These are phyloP conservation scores for Branchinecta lynchi DNA, from an alignment of 1,140 invertebrate species.

Conservation along the genomic window DNA sequence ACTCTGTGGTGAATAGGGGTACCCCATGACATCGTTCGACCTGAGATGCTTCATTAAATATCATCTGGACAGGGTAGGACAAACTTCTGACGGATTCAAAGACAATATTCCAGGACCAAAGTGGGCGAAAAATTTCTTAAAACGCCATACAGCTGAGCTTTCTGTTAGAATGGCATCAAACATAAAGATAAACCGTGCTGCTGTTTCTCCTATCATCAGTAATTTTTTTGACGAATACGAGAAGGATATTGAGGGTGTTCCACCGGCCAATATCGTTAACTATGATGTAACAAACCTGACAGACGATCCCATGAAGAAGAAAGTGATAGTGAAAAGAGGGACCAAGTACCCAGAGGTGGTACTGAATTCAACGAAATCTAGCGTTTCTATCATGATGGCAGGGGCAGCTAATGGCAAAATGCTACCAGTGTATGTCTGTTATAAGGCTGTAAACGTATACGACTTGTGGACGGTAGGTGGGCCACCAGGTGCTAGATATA, in stretches of 20 bases:
- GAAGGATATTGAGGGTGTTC: background rate
- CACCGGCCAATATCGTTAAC: background rate
- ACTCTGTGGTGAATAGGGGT: too few species aligned
- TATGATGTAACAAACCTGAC: background rate
- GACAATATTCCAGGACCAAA: too few species aligned
- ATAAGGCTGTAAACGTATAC: too few species aligned
- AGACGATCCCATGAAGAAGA: constrained; percentile 4
- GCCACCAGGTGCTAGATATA: too few species aligned
- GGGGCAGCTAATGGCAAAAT: background rate
- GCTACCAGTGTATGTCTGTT: background rate
- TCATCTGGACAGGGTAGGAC: too few species aligned
- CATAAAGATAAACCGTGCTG: background rate
- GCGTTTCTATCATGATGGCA: background rate
- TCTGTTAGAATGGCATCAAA: too few species aligned
- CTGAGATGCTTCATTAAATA: too few species aligned
- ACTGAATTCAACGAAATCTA: background rate
- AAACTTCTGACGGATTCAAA: too few species aligned
- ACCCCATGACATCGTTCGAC: too few species aligned
- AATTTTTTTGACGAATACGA: background rate
- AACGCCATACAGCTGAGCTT: too few species aligned
- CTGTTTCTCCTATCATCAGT: background rate
- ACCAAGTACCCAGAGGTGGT: background rate
- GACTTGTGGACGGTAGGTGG: too few species aligned
- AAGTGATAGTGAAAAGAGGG: background rate
- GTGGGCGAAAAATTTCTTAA: too few species aligned